Evolutionary conservation across 2,888 invertebrate species (phyloP).

Genomic region (Maniola hyperantus): DNA sequence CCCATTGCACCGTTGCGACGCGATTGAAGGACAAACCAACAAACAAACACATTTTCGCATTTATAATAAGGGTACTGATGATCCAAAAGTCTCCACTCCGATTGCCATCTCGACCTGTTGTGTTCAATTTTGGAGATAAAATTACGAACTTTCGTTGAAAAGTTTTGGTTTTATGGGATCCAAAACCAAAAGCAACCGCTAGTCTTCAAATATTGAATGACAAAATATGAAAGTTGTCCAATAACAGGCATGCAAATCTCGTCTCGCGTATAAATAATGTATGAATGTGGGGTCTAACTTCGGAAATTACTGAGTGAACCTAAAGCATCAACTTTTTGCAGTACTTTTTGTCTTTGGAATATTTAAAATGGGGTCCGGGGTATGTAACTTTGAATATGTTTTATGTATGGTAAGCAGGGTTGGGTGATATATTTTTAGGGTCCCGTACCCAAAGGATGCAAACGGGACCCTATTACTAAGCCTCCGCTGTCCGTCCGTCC

Average conservation of each 20-base stretch:
- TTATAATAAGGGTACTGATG: too few species aligned
- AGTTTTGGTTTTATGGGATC: neutral
- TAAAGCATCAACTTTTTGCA: constrained; percentile 26
- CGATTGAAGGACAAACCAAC: too few species aligned
- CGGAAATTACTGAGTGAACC: constrained; percentile 30
- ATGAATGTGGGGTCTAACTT: constrained; percentile 47
- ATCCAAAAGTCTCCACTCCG: too few species aligned
- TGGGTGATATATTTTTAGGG: neutral
- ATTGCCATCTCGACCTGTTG: too few species aligned
- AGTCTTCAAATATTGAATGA: constrained; percentile 61
- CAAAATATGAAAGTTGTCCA: constrained; percentile 72
- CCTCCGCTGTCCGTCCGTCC: too few species aligned
- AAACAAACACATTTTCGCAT: too few species aligned
- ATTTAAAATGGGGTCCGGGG: constrained; percentile 3
- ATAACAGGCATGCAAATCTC: constrained; percentile 69
- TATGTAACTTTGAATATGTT: constrained; percentile 1
- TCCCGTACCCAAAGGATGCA: too few species aligned
- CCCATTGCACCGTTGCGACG: too few species aligned
- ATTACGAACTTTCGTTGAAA: constrained; percentile 3
- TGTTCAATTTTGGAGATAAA: too few species aligned
- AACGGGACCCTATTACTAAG: too few species aligned
- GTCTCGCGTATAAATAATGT: constrained; percentile 67
- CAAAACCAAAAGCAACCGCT: neutral
- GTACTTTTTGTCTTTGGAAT: constrained; percentile 19
- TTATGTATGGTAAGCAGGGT: constrained; percentile 12